These are phyloP conservation scores for Lepus townsendii DNA, from an alignment of 2,797 vertebrate genomes.

Conservation along the genomic window DNA sequence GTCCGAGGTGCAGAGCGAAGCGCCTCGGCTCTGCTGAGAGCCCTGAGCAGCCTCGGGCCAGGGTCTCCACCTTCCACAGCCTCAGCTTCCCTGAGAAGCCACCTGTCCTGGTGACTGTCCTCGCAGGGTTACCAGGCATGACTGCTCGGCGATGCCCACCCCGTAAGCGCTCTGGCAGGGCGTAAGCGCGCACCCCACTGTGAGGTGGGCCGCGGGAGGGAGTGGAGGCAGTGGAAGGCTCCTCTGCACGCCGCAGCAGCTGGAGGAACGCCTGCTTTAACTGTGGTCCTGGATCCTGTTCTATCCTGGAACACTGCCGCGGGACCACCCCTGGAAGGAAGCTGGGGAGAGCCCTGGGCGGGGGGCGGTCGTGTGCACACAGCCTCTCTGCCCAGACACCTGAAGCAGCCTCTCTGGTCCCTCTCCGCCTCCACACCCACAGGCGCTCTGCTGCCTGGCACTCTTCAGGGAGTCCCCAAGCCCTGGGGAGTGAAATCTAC, in stretches of 20 bases:
- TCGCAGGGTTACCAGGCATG: background rate
- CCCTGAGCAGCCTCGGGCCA: background rate
- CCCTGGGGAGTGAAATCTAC: background rate
- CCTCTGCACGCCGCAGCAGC: slow-evolving; percentile 17
- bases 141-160: background rate
- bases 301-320: slow-evolving; percentile 57
- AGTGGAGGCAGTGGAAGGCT: slow-evolving; percentile 37
- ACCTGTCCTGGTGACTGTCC: background rate
- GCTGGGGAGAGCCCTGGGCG: background rate
- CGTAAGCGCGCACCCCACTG: background rate
- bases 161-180: slow-evolving; percentile 6
- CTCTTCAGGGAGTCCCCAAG: background rate
- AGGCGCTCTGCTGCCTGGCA: slow-evolving; percentile 10
- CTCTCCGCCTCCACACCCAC: background rate
- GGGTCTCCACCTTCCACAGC: slow-evolving; percentile 21
- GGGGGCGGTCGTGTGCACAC: background rate
- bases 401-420: background rate
- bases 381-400: background rate
- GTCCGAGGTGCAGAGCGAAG: slow-evolving; percentile 10
- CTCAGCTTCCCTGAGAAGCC: slow-evolving; percentile 45
- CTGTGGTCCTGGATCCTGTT: background rate
- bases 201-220: slow-evolving; percentile 40
- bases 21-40: slow-evolving; percentile 12
- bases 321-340: slow-evolving; percentile 49
- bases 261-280: slow-evolving; percentile 68